Evolutionary conservation across 2,888 invertebrate genomes (phyloP), one percentile per base, ranked within the genome.

Genomic region (Trissolcus japonicus): DNA sequence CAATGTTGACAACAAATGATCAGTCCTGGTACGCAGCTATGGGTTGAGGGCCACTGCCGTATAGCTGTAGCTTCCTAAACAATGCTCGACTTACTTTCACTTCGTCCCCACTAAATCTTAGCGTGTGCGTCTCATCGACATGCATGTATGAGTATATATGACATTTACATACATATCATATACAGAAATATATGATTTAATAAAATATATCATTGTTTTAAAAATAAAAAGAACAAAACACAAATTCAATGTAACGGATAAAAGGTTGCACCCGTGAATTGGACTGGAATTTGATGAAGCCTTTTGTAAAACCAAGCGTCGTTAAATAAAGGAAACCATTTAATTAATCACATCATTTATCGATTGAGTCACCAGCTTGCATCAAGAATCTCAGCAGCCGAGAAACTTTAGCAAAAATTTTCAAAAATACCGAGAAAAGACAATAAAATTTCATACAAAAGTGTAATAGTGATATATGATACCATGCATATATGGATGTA

Each of bases 31-130:
- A 55, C 65, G 71, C 25, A 51, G 62, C 19, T 57, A 75, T 13
- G 6, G 48, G 78, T 76, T 88, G 88, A 87, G 87, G 85, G 82
- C 83, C 88, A 85, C 88, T 88, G 87, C 66, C 76, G 11, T 6
- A 62, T 59, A 65, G 29, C 82, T 79, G 87, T 86, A 86, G 86
- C 88, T 88, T 88, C 88, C 88, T 87, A 88, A 88, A 88, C 88
- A 88, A 88, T 88, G 83, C 87, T 83, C 84, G 85, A 84, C 86
- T 88, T 85, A 88, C 88, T 88, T 88, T 88, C 88, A 88, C 88
- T 88, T 88, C 80, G 82, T 84, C 81, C 86, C 86, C 85, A 82
- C 86, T 71, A 54, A 56, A 56, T 21, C 14, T 73, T 19, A 41
- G 14, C 46, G 59, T 59, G 68, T 69, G 63, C 65, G 59, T 61